Conservation (phyloP, 1,140 invertebrate genomes). For the Tetraneura akinire region DNA sequence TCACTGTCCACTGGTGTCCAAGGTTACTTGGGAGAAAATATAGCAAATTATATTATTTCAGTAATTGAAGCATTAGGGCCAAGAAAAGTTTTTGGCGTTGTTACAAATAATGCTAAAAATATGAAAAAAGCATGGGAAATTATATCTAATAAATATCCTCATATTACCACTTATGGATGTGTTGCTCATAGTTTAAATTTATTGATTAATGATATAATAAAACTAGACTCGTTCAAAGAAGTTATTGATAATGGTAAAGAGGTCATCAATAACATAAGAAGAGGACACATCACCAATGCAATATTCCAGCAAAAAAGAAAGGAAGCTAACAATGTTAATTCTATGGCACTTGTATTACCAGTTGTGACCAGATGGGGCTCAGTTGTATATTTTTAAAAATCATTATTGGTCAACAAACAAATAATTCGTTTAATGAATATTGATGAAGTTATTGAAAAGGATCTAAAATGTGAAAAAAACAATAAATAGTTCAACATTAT, state of each 20-base stretch:
- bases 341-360: constrained; percentile 9
- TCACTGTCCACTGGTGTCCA: background rate
- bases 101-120: constrained; percentile 55
- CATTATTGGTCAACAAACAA: constrained; percentile 2
- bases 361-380: background rate
- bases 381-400: background rate
- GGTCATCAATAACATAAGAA: constrained; percentile 15
- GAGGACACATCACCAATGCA: background rate
- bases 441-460: constrained; percentile 15
- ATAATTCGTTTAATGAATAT: constrained; percentile 8
- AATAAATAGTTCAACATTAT: background rate
- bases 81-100: constrained; percentile 56
- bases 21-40: constrained; percentile 50
- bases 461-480: background rate
- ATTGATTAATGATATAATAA: constrained; percentile 23
- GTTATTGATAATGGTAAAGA: background rate
- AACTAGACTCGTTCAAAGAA: constrained; percentile 7
- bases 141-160: constrained; percentile 29
- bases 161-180: constrained; percentile 36
- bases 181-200: constrained; percentile 15
- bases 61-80: constrained; percentile 56
- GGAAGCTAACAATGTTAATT: background rate
- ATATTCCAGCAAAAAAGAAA: background rate
- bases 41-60: constrained; percentile 54
- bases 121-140: constrained; percentile 53